Percentiles rank a stretch among this genome's conserved stretches.
Evolutionary conservation across 2,888 invertebrate species (phyloP).

Genomic region (Hydriomena furcata): DNA sequence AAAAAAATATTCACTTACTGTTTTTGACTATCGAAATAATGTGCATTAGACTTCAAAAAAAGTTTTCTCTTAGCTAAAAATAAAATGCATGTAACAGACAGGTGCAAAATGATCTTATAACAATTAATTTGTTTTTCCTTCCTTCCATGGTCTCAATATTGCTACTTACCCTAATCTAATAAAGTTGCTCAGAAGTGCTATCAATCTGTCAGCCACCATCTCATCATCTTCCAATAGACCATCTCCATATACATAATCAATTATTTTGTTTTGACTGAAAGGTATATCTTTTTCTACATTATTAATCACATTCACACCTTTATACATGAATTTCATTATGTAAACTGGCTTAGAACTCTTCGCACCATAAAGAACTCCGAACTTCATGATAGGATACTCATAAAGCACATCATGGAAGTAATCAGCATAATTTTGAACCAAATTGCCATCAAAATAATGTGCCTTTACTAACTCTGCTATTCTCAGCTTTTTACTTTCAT

Average conservation of each 20-base stretch:
- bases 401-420: constrained; percentile 63
- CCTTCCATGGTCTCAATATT: no score
- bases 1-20: no score
- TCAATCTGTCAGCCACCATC: constrained; percentile 44
- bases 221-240: constrained; percentile 37
- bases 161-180: constrained; percentile 62
- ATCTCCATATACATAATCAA: constrained; percentile 50
- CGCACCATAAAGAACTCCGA: constrained; percentile 53
- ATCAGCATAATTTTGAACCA: constrained; percentile 49
- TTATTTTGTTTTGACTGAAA: constrained; percentile 37
- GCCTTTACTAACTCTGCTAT: constrained; percentile 59
- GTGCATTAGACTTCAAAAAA: no score
- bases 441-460: constrained; percentile 56
- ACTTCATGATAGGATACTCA: constrained; percentile 63
- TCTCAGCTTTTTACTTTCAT: constrained; percentile 42
- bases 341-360: constrained; percentile 54
- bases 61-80: no score
- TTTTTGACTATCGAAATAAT: no score
- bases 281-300: constrained; percentile 10
- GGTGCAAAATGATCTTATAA: no score
- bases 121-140: no score
- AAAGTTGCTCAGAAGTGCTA: constrained; percentile 60
- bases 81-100: no score
- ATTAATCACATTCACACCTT: constrained; percentile 11
- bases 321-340: constrained; percentile 53